Evolutionary conservation across 2,888 invertebrate genomes (phyloP).

Genomic region (Catocala nupta): DNA sequence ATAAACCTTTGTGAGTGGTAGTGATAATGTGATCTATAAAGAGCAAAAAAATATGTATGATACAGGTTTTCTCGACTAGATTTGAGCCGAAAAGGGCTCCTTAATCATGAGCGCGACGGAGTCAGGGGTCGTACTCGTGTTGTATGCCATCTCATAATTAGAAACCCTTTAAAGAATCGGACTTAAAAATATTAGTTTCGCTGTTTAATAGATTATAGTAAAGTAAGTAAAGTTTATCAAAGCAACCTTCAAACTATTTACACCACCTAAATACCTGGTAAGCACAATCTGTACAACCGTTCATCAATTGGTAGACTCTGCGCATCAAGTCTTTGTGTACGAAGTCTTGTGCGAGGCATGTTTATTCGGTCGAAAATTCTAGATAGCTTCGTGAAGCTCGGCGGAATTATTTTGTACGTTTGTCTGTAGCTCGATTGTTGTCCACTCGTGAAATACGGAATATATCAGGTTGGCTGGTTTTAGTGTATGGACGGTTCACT

Average conservation of each 20-base stretch:
- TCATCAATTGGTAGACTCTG: neutral
- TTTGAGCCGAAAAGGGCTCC: too few relatives aligned
- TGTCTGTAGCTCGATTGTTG: conserved; percentile 29
- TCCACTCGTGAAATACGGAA: conserved; percentile 18
- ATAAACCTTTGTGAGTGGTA: too few relatives aligned
- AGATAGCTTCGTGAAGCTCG: conserved; percentile 23
- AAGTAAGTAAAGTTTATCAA: neutral
- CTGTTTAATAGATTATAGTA: too few relatives aligned
- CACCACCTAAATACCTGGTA: neutral
- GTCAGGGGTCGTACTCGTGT: too few relatives aligned
- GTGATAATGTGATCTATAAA: too few relatives aligned
- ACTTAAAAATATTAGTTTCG: too few relatives aligned
- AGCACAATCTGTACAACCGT: conserved; percentile 1
- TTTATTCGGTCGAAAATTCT: conserved; percentile 47
- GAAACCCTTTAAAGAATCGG: too few relatives aligned
- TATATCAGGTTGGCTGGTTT: conserved; percentile 26
- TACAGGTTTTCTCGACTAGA: too few relatives aligned
- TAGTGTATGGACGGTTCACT: neutral
- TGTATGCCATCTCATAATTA: too few relatives aligned
- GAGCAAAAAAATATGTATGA: too few relatives aligned
- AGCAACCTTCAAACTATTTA: neutral
- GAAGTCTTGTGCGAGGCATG: conserved; percentile 41
- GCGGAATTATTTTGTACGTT: conserved; percentile 41
- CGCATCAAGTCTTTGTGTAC: conserved; percentile 30
- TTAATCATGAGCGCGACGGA: too few relatives aligned